Evolutionary conservation across 2,888 invertebrate genomes (phyloP), one percentile per base, ranked within the genome.

Genomic region (Cotesia congregata): DNA sequence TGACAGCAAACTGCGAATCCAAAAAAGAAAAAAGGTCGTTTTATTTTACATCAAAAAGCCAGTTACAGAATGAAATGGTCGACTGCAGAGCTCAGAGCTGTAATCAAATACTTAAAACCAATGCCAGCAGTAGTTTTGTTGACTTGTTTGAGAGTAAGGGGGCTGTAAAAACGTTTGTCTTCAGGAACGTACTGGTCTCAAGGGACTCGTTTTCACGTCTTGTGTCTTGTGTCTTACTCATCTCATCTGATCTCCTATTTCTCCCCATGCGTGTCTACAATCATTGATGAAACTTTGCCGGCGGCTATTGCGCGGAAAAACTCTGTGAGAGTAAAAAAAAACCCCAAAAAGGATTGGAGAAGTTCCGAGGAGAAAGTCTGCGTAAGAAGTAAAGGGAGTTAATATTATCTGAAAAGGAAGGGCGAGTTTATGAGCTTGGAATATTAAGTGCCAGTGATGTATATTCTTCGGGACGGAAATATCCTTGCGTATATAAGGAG

Each of bases 101-200:
- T 88, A 87, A 88, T 88, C 88, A 88, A 88, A 88, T 87, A 85
- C 87, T 88, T 86, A 83, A 85, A 85, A 84, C 82, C 80, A 65
- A 79, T 79, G 77, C 76, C 70, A 64, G 41, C 76, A 30, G 76
- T 76, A 60, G 40, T 67, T 68, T 30, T 75, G 59, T 70, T 59
- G 40, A 65, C 65, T 71, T 41, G 68, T 68, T 76, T 20, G 39
- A 72, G 17, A 59, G 40, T 30, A 62, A 72, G 60, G 67, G 67
- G 67, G 67, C 60, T 77, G 77, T 77, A 80, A 78, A 78, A 78
- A 78, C 74, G 76, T 78, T 80, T 79, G 74, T 79, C 76, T 80
- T 72, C 64, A 67, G 15, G 9, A 41, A 30, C 59, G 20, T 5
- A 60, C 20, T 4, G 71, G 6, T 72, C 67, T 65, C 75, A 39